Evolutionary conservation across 2,888 invertebrate species (phyloP).

Genomic region (Nephrotoma appendiculata): DNA sequence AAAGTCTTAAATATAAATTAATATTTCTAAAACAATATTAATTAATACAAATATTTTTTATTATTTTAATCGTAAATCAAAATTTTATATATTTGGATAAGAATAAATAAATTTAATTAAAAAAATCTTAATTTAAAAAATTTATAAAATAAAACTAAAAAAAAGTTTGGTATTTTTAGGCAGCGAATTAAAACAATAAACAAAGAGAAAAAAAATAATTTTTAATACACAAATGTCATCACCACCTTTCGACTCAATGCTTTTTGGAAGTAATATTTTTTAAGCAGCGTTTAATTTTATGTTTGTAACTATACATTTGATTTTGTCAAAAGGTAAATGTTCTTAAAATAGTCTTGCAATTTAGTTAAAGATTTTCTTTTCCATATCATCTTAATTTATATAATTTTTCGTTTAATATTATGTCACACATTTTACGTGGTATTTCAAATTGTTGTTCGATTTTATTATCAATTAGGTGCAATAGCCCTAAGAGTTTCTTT

Average conservation of each 20-base stretch:
- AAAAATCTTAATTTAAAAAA: constrained; percentile 7
- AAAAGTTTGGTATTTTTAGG: constrained; percentile 11
- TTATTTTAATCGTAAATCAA: constrained; percentile 7
- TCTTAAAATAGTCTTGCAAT: neutral
- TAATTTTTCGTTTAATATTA: no score
- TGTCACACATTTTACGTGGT: no score
- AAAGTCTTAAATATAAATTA: neutral
- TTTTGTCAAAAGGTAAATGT: neutral
- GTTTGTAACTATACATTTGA: neutral
- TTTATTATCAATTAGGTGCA: neutral
- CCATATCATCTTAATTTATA: neutral
- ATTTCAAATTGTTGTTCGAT: no score
- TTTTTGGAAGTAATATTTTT: neutral
- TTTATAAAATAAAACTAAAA: constrained; percentile 4
- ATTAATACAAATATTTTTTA: neutral
- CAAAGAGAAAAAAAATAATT: neutral
- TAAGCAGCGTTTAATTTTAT: neutral
- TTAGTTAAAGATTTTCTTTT: neutral
- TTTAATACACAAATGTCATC: constrained; percentile 6
- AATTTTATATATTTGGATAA: constrained; percentile 8
- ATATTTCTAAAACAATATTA: neutral
- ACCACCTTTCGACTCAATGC: constrained; percentile 2
- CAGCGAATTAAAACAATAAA: constrained; percentile 2
- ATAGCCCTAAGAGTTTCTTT: neutral
- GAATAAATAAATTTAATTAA: constrained; percentile 6